phyloP scores from a whole-genome alignment of 2,113 vertebrate genomes.

The Mustelus asterias region DNA sequence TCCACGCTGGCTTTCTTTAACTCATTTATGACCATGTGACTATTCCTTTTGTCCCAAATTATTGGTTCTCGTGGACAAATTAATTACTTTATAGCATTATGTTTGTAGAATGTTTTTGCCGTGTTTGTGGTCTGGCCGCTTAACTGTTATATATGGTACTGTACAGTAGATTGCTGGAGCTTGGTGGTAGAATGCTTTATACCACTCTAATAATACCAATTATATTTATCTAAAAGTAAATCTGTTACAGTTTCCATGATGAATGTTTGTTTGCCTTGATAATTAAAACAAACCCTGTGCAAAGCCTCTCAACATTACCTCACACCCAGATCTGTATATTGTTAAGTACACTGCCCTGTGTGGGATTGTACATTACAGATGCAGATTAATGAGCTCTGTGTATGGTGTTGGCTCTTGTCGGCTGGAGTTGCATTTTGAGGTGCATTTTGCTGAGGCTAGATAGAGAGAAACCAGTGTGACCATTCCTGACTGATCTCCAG shows the following conservation, averaged over 20 bases:
- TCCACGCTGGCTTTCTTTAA: too few relatives aligned
- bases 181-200: neutral
- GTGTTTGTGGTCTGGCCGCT: neutral
- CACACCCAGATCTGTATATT: neutral
- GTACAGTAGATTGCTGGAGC: neutral
- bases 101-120: neutral
- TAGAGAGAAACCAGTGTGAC: neutral
- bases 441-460: neutral
- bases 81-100: neutral
- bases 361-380: neutral
- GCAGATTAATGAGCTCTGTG: neutral
- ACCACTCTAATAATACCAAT: neutral
- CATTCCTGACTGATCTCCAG: neutral
- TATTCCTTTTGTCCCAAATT: too few relatives aligned
- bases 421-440: neutral
- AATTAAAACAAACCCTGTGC: neutral
- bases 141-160: neutral
- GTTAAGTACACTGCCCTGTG: neutral
- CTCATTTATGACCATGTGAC: too few relatives aligned
- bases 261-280: neutral
- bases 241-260: neutral
- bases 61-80: neutral
- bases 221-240: neutral
- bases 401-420: neutral
- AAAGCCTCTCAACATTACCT: neutral